Evolutionary conservation across 2,888 invertebrate genomes (phyloP).

Genomic region (Camponotus fellah): DNA sequence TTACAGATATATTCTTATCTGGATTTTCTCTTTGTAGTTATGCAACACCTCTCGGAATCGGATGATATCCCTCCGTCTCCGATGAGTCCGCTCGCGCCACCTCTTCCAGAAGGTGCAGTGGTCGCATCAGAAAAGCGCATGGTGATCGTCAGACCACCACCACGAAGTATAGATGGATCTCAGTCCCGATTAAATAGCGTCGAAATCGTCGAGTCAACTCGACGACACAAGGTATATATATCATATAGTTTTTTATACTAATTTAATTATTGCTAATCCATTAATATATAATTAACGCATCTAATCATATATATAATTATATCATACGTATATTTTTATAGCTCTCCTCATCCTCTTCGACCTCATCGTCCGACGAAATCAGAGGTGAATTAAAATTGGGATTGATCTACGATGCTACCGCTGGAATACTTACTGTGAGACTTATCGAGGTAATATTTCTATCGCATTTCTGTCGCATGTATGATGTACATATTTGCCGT

Average conservation of each 20-base stretch:
- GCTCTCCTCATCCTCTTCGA: constrained; percentile 81
- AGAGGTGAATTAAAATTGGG: constrained; percentile 89
- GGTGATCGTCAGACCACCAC: constrained; percentile 85
- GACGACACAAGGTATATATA: constrained; percentile 64
- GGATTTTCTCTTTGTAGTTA: constrained; percentile 61
- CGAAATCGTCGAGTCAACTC: constrained; percentile 88
- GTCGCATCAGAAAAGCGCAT: constrained; percentile 87
- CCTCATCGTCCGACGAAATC: constrained; percentile 86
- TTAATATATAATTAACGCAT: background rate
- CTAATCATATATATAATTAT: background rate
- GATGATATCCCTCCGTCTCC: constrained; percentile 78
- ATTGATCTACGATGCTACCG: constrained; percentile 89
- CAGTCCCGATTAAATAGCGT: constrained; percentile 89
- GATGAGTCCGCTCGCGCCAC: constrained; percentile 80
- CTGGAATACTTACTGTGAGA: constrained; percentile 89
- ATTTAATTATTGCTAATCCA: background rate
- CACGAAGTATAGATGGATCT: constrained; percentile 87
- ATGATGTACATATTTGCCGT: background rate
- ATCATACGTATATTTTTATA: constrained; percentile 61
- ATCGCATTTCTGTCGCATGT: background rate
- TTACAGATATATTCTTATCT: background rate
- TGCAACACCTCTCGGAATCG: constrained; percentile 79
- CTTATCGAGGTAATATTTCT: constrained; percentile 88
- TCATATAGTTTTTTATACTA: background rate
- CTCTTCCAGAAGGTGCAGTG: constrained; percentile 80